Conservation (phyloP, 2,113 vertebrate species). For the Pygoscelis adeliae region DNA sequence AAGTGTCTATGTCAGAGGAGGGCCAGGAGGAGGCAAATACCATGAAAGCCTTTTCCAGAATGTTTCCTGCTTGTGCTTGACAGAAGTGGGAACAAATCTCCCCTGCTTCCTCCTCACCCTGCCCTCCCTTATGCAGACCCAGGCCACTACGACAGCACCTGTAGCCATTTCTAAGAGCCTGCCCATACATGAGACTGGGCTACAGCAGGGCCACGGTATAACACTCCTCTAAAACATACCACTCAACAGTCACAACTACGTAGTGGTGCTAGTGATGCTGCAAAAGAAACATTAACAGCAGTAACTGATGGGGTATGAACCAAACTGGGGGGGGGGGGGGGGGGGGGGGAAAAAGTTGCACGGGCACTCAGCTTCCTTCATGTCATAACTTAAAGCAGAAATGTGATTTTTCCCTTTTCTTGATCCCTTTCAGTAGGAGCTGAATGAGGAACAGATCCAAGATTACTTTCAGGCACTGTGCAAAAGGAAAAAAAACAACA, state of each 20-base stretch:
- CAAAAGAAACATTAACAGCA: background rate
- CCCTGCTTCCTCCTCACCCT: background rate
- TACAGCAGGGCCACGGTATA: accelerated
- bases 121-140: background rate
- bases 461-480: background rate
- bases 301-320: background rate
- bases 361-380: background rate
- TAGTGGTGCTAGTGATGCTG: background rate
- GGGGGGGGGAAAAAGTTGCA: background rate
- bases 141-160: background rate
- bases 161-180: background rate
- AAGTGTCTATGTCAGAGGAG: background rate
- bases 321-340: background rate
- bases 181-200: background rate
- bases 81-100: background rate
- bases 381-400: background rate
- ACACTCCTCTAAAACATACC: background rate
- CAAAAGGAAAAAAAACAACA: background rate
- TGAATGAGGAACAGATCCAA: background rate
- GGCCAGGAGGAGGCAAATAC: background rate
- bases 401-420: background rate
- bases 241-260: background rate
- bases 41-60: background rate
- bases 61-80: background rate
- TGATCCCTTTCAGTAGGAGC: background rate